Conservation (phyloP, 2,113 vertebrate species). For the Paracanthobrama guichenoti region DNA sequence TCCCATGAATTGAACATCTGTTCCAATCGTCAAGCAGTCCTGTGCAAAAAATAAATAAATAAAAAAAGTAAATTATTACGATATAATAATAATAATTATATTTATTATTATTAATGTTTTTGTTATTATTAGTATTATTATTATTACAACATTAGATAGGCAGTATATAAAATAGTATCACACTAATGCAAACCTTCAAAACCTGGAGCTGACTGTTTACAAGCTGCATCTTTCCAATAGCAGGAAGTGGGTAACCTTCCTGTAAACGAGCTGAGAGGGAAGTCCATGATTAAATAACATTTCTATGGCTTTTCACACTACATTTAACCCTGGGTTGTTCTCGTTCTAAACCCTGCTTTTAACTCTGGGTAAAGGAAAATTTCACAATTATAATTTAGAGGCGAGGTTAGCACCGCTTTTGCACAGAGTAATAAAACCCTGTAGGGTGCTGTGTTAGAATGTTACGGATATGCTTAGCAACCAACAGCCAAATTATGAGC, state of each 20-base stretch:
- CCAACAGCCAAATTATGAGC: background rate
- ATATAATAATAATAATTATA: background rate
- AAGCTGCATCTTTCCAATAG: conserved; percentile 72
- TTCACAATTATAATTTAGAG: too few species aligned
- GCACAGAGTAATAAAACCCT: background rate
- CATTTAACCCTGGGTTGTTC: too few species aligned
- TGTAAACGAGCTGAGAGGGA: conserved; percentile 59
- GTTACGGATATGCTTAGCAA: background rate
- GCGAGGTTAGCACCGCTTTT: too few species aligned
- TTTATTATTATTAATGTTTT: background rate
- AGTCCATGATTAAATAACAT: background rate
- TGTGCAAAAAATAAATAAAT: conserved; percentile 42
- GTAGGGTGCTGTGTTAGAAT: background rate
- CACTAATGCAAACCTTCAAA: conserved; percentile 64
- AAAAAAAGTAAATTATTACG: background rate
- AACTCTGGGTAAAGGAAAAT: too few species aligned
- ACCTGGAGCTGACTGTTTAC: conserved; percentile 69
- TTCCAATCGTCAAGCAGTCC: conserved; percentile 74
- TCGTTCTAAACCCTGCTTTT: too few species aligned
- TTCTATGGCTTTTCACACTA: background rate
- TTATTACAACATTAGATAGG: background rate
- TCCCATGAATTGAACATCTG: conserved; percentile 67
- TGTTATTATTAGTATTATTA: background rate
- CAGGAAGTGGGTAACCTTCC: conserved; percentile 74
- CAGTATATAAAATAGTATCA: background rate